Evolutionary conservation across 2,888 invertebrate species (phyloP).

Genomic region (Microctonus brassicae): DNA sequence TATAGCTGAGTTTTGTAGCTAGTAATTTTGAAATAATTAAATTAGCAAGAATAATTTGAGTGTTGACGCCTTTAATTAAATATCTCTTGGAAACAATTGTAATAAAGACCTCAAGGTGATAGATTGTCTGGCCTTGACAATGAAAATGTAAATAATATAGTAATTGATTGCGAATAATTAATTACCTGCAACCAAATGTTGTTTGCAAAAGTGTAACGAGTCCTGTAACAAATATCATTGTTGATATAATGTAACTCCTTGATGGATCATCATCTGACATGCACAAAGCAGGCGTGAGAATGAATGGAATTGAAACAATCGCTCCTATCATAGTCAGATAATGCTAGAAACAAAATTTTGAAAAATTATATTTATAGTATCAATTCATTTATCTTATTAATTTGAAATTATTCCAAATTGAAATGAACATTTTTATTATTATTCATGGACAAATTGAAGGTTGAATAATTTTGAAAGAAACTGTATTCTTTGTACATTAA

Average conservation of each 20-base stretch:
- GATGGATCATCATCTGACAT: slow-evolving; percentile 82
- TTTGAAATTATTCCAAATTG: no score
- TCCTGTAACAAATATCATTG: slow-evolving; percentile 87
- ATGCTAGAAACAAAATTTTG: slow-evolving; percentile 72
- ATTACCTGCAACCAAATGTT: slow-evolving; percentile 79
- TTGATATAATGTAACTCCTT: slow-evolving; percentile 82
- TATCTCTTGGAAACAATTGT: background rate
- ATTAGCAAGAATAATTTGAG: background rate
- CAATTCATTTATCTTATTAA: no score
- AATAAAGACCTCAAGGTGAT: background rate
- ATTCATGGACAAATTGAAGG: background rate
- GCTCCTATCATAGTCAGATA: slow-evolving; percentile 89
- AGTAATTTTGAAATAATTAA: background rate
- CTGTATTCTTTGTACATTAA: background rate
- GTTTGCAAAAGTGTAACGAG: slow-evolving; percentile 81
- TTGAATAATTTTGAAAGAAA: background rate
- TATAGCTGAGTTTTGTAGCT: no score
- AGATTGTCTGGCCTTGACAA: background rate
- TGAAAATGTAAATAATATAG: no score
- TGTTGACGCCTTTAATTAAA: background rate
- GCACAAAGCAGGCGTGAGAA: slow-evolving; percentile 84
- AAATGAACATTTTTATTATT: no score
- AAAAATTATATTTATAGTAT: slow-evolving; percentile 24
- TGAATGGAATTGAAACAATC: slow-evolving; percentile 86
- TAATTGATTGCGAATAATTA: background rate